A percentile compares a stretch with the other conserved stretches of the same genome.
Evolutionary conservation across 2,888 invertebrate species (phyloP).

Genomic region (Eremobia ochroleuca): DNA sequence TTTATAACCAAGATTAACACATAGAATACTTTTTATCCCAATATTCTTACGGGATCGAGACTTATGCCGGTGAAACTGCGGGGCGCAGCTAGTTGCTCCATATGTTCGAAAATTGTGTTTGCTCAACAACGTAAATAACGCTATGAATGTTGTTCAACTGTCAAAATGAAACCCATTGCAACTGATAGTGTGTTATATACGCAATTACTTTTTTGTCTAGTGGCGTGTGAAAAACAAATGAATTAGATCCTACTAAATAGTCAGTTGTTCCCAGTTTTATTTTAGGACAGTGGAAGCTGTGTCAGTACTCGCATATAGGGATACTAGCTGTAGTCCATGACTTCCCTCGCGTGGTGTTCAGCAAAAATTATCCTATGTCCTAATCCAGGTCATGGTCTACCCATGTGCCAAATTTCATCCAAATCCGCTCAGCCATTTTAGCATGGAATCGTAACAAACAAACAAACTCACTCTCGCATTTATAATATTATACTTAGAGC

Average conservation of each 20-base stretch:
- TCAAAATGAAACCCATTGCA: too few species aligned
- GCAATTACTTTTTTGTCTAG: too few species aligned
- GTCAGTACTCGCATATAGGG: too few species aligned
- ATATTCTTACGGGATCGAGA: too few species aligned
- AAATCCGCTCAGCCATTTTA: neutral
- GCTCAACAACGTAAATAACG: too few species aligned
- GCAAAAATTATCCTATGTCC: neutral
- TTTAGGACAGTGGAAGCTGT: neutral
- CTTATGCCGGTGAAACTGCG: too few species aligned
- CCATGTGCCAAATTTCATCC: neutral
- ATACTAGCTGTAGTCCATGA: neutral
- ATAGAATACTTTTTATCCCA: too few species aligned
- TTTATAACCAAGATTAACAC: too few species aligned
- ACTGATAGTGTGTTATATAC: too few species aligned
- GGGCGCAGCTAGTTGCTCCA: too few species aligned
- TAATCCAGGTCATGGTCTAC: neutral
- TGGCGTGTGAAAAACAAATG: slow-evolving; percentile 5
- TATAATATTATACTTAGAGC: neutral
- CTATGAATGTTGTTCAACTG: too few species aligned
- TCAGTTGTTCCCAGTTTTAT: neutral
- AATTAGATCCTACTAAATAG: neutral
- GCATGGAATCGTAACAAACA: neutral
- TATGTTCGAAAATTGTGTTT: too few species aligned
- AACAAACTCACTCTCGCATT: neutral
- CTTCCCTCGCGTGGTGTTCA: neutral